Evolutionary conservation across 2,888 invertebrate genomes (phyloP), one percentile per base, ranked within the genome.

Genomic region (Pristionchus japonicus): DNA sequence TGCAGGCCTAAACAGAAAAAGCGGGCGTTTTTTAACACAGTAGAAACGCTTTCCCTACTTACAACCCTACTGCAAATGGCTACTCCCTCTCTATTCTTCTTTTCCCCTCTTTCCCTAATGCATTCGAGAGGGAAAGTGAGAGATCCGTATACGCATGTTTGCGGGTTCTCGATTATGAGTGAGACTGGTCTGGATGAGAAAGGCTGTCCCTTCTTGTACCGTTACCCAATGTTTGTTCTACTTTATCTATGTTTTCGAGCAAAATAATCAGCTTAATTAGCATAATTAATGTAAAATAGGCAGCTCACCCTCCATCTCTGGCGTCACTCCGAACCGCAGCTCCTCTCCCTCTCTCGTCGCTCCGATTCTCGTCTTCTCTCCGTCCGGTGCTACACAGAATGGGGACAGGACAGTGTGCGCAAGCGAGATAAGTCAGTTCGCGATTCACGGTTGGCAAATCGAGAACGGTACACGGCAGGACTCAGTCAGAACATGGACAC

Each of bases 361-460:
- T 0, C 11, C 67, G 4, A 87, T 43, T 4, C 77, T 7, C n/a
- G 34, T 40, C 40, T 34, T 40, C 23, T 0, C 23, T n/a, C 80
- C 87, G 57, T 80, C 87, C 49, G 86, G 86, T 86, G 86, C 86
- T 86, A 67, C 9, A 52, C 40, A 43, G n/a, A 88, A 88, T 40
- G 61, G 34, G 37, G 52, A 67, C 70, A 88, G 27, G 88, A 87
- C 47, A 47, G 13, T 61, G 67, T 31, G 67, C 34, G 34, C 31
- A 67, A 67, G 67, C 67, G 34, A 34, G 23, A 23, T 11, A 61
- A 61, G 11, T 27, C 61, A 27, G 27, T 27, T 23, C n/a, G 23
- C 27, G 52, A 52, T 52, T 52, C 52, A 23, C 20, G 3, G 4
- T 57, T 57, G 57, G 20, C n/a, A n/a, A n/a, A n/a, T n/a, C n/a